These are phyloP conservation scores for Passer montanus DNA, from an alignment of 2,113 vertebrate genomes.

Conservation along the genomic window DNA sequence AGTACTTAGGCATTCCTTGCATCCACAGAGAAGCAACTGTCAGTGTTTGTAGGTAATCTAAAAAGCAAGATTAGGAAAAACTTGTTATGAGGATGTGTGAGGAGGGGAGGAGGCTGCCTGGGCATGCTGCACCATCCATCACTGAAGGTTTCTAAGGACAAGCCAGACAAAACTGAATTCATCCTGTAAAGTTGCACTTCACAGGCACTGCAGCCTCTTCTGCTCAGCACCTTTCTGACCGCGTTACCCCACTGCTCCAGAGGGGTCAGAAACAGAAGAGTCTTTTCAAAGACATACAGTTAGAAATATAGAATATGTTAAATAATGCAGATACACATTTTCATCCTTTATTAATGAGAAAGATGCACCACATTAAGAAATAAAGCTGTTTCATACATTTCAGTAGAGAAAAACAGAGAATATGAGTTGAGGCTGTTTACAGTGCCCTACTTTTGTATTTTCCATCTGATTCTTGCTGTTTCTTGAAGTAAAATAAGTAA, in stretches of 20 bases:
- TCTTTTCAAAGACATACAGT: background rate
- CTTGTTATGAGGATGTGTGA: background rate
- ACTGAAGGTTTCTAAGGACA: background rate
- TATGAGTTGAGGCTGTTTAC: background rate
- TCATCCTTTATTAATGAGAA: conserved; percentile 36
- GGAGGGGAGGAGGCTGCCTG: background rate
- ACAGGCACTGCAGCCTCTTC: background rate
- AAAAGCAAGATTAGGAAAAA: background rate
- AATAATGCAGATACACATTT: background rate
- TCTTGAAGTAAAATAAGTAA: background rate
- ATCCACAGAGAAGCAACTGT: background rate
- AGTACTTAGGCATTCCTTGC: background rate
- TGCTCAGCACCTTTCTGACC: background rate
- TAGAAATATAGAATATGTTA: background rate
- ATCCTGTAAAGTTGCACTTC: background rate
- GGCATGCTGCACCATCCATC: background rate
- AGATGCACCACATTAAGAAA: background rate
- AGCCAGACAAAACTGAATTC: background rate
- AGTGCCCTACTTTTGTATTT: background rate
- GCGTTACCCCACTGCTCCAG: background rate
- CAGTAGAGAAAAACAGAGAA: background rate
- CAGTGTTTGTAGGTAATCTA: background rate
- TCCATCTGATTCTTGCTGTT: background rate
- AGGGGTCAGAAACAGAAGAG: background rate
- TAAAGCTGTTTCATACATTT: background rate